Conservation (phyloP, 2,113 vertebrate species). For the Willisornis vidua region DNA sequence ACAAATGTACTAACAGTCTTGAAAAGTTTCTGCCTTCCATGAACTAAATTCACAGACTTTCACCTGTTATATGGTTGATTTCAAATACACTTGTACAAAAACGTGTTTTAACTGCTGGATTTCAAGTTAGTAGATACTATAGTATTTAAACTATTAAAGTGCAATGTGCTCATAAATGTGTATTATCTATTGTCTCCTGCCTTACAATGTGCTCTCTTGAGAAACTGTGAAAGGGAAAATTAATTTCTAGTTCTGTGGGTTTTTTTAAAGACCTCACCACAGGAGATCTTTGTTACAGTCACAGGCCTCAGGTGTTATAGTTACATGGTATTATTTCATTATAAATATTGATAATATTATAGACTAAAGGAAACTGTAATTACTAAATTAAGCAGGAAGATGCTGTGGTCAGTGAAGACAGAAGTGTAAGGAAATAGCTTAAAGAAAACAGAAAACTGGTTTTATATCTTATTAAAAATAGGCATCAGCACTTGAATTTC, state of each 20-base stretch:
- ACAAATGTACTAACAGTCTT: not conserved
- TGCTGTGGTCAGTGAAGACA: not conserved
- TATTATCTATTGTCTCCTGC: not conserved
- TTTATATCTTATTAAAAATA: not conserved
- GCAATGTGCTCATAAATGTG: not conserved
- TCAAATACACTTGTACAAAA: not conserved
- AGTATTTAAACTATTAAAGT: not conserved
- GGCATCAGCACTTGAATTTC: not conserved
- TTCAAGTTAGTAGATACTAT: not conserved
- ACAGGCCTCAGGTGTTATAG: not conserved
- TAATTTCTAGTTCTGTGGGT: constrained; percentile 5
- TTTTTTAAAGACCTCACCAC: not conserved
- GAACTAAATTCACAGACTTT: not conserved
- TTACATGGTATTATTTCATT: not conserved
- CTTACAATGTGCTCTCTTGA: not conserved
- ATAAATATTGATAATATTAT: not conserved
- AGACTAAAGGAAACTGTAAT: not conserved
- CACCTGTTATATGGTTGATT: not conserved
- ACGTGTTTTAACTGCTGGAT: rapidly evolving
- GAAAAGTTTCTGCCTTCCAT: not conserved
- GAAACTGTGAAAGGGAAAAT: not conserved
- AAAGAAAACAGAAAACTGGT: not conserved
- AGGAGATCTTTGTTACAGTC: not conserved
- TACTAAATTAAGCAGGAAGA: not conserved
- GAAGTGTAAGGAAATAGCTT: not conserved